Percentiles rank a stretch among this genome's conserved stretches.
These are phyloP conservation scores for Cranoglanis bouderius DNA, from an alignment of 2,113 vertebrate species.

Conservation along the genomic window DNA sequence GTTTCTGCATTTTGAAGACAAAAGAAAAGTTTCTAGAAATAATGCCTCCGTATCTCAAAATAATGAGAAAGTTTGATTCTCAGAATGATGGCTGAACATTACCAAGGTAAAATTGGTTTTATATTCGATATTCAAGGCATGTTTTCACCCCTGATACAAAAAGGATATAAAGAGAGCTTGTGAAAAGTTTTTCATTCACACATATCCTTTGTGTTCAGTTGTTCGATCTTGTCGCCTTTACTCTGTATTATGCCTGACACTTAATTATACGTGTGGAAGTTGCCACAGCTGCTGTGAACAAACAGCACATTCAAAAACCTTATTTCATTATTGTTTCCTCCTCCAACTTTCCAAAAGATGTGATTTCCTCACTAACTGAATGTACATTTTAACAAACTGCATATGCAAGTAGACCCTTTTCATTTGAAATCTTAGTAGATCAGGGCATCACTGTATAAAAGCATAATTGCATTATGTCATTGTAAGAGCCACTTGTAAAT, in stretches of 20 bases:
- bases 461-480: background rate
- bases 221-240: background rate
- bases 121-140: background rate
- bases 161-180: background rate
- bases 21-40: background rate
- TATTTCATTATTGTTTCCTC: background rate
- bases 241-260: background rate
- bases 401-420: background rate
- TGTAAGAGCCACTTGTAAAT: background rate
- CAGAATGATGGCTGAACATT: background rate
- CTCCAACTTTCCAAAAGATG: background rate
- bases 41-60: background rate
- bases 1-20: background rate
- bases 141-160: background rate
- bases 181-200: background rate
- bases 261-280: background rate
- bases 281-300: background rate
- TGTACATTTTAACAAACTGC: background rate
- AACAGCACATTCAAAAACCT: background rate
- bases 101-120: background rate
- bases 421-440: too few species aligned
- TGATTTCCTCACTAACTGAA: background rate
- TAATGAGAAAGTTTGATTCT: background rate
- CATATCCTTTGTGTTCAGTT: conserved; percentile 1
- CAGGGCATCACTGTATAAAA: background rate